Evolutionary conservation across 2,888 invertebrate genomes (phyloP).

Genomic region (Gymnocheta viridis): DNA sequence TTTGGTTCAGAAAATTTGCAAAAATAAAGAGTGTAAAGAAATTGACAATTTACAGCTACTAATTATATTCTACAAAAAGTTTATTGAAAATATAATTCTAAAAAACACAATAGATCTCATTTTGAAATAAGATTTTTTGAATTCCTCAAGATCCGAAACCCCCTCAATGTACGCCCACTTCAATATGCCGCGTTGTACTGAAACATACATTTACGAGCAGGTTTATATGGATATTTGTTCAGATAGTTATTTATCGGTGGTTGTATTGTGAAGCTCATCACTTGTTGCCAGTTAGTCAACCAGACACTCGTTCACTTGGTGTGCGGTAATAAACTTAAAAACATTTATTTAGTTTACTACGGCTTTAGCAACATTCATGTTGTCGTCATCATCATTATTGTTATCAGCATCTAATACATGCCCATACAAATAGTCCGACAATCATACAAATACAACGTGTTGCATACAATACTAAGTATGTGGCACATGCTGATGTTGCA

Average conservation of each 20-base stretch:
- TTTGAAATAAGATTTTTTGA: no score
- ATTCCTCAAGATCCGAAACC: background rate
- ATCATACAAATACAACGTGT: conserved; percentile 30
- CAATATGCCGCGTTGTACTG: background rate
- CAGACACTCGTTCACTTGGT: conserved; percentile 37
- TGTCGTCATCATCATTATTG: conserved; percentile 15
- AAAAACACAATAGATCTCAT: no score
- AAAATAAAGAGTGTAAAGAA: no score
- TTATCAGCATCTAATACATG: conserved; percentile 58
- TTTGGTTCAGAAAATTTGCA: no score
- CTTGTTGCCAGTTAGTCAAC: conserved; percentile 52
- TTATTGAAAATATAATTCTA: no score
- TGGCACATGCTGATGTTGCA: conserved; percentile 56
- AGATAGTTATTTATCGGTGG: conserved; percentile 23
- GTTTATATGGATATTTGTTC: conserved; percentile 36
- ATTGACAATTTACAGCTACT: no score
- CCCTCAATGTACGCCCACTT: background rate
- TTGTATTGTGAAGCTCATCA: conserved; percentile 50
- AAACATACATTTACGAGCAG: conserved; percentile 24
- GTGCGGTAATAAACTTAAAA: conserved; percentile 66
- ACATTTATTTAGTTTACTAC: conserved; percentile 40
- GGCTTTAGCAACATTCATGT: conserved; percentile 18
- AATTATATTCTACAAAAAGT: no score
- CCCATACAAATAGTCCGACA: conserved; percentile 33
- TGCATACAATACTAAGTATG: conserved; percentile 20